Conservation (phyloP, 2,113 vertebrate species). For the Callospermophilus lateralis region DNA sequence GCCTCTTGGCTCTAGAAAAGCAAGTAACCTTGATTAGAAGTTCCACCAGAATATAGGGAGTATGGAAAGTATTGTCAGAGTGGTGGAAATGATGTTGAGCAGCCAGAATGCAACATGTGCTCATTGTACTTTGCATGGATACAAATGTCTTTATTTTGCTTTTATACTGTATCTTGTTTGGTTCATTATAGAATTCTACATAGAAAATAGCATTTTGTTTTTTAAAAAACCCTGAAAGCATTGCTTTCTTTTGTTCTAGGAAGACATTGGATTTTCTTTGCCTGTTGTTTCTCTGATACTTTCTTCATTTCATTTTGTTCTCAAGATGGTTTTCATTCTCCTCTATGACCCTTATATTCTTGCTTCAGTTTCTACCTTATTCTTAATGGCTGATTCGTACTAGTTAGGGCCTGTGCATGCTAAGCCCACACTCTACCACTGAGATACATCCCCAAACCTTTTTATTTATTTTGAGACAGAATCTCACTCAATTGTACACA, state of each 20-base stretch:
- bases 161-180: not conserved
- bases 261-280: too few species aligned
- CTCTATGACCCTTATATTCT: too few species aligned
- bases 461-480: not conserved
- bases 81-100: not conserved
- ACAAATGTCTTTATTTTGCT: not conserved
- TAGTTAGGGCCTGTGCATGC: not conserved
- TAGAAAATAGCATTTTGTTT: conserved; percentile 18
- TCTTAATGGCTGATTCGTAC: not conserved
- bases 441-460: too few species aligned
- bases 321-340: too few species aligned
- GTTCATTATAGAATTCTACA: not conserved
- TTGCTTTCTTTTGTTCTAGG: not conserved
- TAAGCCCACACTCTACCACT: too few species aligned
- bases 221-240: not conserved
- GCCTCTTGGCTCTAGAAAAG: not conserved
- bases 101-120: not conserved
- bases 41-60: not conserved
- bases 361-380: not conserved
- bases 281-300: too few species aligned
- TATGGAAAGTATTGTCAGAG: not conserved
- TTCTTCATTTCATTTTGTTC: too few species aligned
- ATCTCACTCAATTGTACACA: not conserved
- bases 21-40: not conserved
- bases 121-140: not conserved